Conservation (phyloP, 2,113 vertebrate genomes). For the Herpailurus yagouaroundi region DNA sequence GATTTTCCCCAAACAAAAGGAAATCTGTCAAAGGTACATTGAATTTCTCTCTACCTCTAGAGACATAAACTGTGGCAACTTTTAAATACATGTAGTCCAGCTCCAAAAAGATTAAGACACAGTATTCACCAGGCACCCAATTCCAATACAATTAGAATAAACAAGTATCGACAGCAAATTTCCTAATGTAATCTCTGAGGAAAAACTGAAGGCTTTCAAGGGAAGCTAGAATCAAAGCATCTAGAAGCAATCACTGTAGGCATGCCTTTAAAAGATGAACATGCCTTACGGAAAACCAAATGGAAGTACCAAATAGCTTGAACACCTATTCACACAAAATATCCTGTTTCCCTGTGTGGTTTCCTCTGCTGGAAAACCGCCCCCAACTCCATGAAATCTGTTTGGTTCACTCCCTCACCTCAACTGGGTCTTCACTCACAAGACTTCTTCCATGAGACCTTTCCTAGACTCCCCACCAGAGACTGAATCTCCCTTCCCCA, state of each 20-base stretch:
- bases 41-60: neutral
- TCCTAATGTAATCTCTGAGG: slow-evolving; percentile 20
- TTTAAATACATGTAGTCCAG: neutral
- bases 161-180: slow-evolving; percentile 52
- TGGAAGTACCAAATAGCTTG: slow-evolving; percentile 3
- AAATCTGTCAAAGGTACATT: neutral
- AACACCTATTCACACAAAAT: neutral
- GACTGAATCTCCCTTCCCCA: neutral
- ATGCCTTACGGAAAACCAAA: slow-evolving; percentile 4
- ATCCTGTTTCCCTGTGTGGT: neutral
- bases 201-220: slow-evolving; percentile 42
- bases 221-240: slow-evolving; percentile 4
- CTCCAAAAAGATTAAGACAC: neutral
- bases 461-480: fast-evolving
- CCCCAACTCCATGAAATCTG: neutral
- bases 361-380: neutral
- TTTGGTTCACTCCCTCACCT: neutral
- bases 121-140: neutral
- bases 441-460: neutral
- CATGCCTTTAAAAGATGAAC: slow-evolving; percentile 41
- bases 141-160: slow-evolving; percentile 44
- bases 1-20: neutral
- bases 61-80: neutral
- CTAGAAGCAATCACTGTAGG: neutral
- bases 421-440: neutral